These are phyloP conservation scores for Sparidentex hasta DNA, from an alignment of 2,797 vertebrate genomes.

Conservation along the genomic window DNA sequence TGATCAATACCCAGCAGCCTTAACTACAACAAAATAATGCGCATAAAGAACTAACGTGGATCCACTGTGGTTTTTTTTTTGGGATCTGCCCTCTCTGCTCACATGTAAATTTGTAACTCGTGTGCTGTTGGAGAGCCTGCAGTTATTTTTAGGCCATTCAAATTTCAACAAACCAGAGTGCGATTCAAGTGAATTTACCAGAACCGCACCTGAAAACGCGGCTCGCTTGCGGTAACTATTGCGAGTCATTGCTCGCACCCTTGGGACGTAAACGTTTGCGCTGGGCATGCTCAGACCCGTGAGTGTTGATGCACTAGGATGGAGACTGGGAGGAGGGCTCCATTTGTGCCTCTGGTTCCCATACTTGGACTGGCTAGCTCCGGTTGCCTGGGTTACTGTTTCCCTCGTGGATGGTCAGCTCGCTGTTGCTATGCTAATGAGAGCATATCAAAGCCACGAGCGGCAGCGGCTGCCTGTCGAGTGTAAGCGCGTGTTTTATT, in stretches of 20 bases:
- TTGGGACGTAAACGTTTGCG: constrained; percentile 17
- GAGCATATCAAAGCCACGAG: constrained; percentile 68
- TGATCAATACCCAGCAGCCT: background rate
- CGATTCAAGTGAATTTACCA: background rate
- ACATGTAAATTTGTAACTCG: constrained; percentile 10
- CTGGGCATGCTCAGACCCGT: background rate
- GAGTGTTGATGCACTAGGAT: constrained; percentile 29
- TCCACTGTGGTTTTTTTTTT: background rate
- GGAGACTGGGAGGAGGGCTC: constrained; percentile 38
- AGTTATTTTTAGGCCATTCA: background rate
- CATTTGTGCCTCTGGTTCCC: constrained; percentile 57
- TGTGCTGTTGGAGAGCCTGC: constrained; percentile 1
- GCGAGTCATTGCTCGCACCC: constrained; percentile 24
- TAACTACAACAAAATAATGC: background rate
- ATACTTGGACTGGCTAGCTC: constrained; percentile 67
- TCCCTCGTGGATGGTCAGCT: constrained; percentile 80
- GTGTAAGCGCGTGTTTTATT: constrained; percentile 42
- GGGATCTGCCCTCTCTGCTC: background rate
- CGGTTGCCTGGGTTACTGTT: constrained; percentile 84
- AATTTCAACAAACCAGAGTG: constrained; percentile 3
- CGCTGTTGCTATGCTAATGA: constrained; percentile 83
- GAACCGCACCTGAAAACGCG: background rate
- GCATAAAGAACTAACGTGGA: background rate
- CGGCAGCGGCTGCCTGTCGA: constrained; percentile 52
- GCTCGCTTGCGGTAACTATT: constrained; percentile 11